These are phyloP conservation scores for Lepidurus arcticus DNA, from an alignment of 1,140 invertebrate genomes.

Conservation along the genomic window DNA sequence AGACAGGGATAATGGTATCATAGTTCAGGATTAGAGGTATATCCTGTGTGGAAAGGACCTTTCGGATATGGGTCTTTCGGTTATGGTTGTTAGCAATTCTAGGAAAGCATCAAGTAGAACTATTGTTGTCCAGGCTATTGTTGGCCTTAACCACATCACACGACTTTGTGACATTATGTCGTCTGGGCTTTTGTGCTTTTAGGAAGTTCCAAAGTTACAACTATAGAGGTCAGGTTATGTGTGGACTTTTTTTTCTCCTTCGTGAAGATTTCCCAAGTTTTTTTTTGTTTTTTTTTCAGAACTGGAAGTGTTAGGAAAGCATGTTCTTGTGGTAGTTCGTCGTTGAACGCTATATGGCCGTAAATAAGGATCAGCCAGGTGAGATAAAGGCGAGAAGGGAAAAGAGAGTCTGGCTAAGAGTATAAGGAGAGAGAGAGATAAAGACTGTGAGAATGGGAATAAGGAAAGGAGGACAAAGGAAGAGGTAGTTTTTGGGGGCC, in stretches of 20 bases:
- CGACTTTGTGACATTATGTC: neutral
- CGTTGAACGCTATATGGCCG: neutral
- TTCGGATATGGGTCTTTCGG: no score
- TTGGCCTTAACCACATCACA: constrained; percentile 1
- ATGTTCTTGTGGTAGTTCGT: neutral
- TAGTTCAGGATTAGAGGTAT: neutral
- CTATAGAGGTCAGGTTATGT: no score
- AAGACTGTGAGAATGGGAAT: constrained; percentile 14
- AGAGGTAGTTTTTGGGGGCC: neutral
- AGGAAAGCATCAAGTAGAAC: neutral
- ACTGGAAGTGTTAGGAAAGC: neutral
- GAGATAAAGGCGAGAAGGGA: constrained; percentile 15
- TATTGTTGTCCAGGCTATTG: constrained; percentile 2
- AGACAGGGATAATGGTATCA: neutral
- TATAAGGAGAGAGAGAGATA: neutral
- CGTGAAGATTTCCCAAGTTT: neutral
- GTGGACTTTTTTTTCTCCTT: neutral
- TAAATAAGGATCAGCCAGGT: neutral
- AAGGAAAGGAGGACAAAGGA: neutral
- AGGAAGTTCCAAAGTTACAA: no score
- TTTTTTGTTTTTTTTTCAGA: neutral
- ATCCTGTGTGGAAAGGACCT: no score
- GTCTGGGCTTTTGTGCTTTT: neutral
- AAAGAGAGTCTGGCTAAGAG: neutral
- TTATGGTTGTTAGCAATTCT: no score